Base-by-base conservation (phyloP, 2,888 invertebrate species). In the Scrobipalpa atriplicella region DNA sequence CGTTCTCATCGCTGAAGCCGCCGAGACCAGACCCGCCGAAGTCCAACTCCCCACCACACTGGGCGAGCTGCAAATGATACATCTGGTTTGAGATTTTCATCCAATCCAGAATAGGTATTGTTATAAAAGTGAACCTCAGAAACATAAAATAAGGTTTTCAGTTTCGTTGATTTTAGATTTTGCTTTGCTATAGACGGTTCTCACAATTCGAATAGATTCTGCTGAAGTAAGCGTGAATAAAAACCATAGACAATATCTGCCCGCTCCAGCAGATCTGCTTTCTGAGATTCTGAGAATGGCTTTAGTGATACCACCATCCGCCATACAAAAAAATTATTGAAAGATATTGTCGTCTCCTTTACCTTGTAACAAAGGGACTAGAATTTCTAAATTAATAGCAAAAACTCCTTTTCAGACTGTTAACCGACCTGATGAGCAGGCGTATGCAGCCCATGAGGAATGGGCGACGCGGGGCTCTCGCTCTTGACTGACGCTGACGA, bases 401-500 rank as follows among this genome's bases (percentile, higher is more conserved):
- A 36, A 29, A 10, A 13, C 0, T 16, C 13, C 10, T 18, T 54
- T 54, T 54, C 21, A 21, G 18, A 9, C 10, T 9, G 9, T n/a
- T 0, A n/a, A 39, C 70, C 71, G 75, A 92, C 93, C 87, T 93
- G 93, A 80, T 92, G 92, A 19, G 90, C 90, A 70, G 91, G 80
- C 60, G 89, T 91, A 69, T 92, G 91, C 47, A 92, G 63, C 0
- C 87, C 87, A 64, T 86, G 86, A 0, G 92, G 92, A 16, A 90
- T 73, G 0, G 92, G 93, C 0, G 92, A 92, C 0, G 92, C 93
- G n/a, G 94, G 94, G 3, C 94, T 94, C 88, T 98, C 98, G 52
- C 97, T 98, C 89, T 98, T 98, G 75, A 98, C 96, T 70, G 97
- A 98, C 0, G 98, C 98, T 74, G 97, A 97, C 36, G 97, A 97